Conservation (phyloP, 2,888 invertebrate species). For the Oconnorella tubifera region DNA sequence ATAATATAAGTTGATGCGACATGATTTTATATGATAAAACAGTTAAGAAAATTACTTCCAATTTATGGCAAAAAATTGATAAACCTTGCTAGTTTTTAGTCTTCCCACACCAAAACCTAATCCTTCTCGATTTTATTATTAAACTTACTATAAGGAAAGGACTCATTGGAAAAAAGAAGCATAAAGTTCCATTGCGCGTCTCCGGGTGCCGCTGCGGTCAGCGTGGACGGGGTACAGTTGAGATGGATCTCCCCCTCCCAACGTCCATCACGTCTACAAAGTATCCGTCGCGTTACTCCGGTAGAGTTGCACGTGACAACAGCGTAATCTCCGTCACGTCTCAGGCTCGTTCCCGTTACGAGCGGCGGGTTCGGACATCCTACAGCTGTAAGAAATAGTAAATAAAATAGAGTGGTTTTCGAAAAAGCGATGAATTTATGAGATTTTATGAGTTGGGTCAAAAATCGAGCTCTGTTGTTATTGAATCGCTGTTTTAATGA, state of each 20-base stretch:
- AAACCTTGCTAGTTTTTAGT: too few relatives aligned
- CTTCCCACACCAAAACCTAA: too few relatives aligned
- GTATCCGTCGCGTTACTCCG: conserved; percentile 6
- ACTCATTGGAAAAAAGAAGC: conserved; percentile 18
- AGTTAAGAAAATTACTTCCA: too few relatives aligned
- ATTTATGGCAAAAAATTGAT: too few relatives aligned
- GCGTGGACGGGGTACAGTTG: conserved; percentile 14
- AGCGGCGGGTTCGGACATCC: conserved; percentile 16
- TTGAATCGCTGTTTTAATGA: too few relatives aligned
- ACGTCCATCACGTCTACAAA: not conserved
- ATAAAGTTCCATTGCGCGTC: conserved; percentile 16
- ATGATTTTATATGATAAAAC: too few relatives aligned
- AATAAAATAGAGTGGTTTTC: too few relatives aligned
- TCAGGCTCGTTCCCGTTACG: conserved; percentile 7
- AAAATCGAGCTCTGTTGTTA: too few relatives aligned
- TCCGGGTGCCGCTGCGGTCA: conserved; percentile 1
- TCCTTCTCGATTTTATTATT: too few relatives aligned
- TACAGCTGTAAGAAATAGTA: conserved; percentile 12
- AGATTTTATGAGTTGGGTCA: too few relatives aligned
- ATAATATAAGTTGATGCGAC: too few relatives aligned
- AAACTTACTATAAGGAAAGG: conserved; percentile 30
- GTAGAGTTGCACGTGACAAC: conserved; percentile 20
- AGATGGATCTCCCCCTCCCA: conserved; percentile 10
- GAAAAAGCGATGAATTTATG: too few relatives aligned
- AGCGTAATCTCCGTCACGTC: conserved; percentile 13